phyloP scores from a whole-genome alignment of 2,888 invertebrate species.

The Podabrus alpinus region DNA sequence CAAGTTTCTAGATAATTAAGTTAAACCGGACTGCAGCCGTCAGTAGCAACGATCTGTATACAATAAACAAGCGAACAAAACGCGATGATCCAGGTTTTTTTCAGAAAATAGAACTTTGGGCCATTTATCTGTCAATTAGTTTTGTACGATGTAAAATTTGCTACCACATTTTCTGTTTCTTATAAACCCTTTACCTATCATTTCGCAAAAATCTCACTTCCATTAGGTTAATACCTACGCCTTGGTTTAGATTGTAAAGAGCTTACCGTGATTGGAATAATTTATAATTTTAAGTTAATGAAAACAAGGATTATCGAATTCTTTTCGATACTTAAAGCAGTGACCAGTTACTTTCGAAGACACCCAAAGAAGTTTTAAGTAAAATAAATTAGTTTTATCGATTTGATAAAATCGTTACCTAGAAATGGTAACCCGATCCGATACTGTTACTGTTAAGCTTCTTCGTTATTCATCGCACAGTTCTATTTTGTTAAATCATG shows the following conservation, averaged over 20 bases:
- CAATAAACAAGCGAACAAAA: conserved; percentile 42
- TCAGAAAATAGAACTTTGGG: conserved; percentile 27
- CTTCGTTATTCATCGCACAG: not conserved
- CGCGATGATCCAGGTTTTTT: conserved; percentile 28
- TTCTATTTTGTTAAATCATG: not conserved
- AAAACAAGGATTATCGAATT: not conserved
- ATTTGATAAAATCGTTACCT: not conserved
- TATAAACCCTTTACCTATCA: not conserved
- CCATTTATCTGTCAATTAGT: conserved; percentile 34
- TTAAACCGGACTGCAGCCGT: conserved; percentile 40
- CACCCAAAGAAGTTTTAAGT: not conserved
- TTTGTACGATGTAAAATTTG: conserved; percentile 16
- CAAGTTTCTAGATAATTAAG: conserved; percentile 50
- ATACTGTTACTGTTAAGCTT: not conserved
- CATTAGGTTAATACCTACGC: not conserved
- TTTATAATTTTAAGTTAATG: not conserved
- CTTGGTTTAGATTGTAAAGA: not conserved
- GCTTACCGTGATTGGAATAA: not conserved
- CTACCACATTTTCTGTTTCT: not conserved
- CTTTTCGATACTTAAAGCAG: too few species aligned
- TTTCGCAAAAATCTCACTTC: not conserved
- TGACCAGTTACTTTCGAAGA: not conserved
- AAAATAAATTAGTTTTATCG: not conserved
- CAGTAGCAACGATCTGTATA: conserved; percentile 39
- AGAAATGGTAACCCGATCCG: not conserved